phyloP scores from a whole-genome alignment of 2,888 invertebrate species.

The Stramonita haemastoma region DNA sequence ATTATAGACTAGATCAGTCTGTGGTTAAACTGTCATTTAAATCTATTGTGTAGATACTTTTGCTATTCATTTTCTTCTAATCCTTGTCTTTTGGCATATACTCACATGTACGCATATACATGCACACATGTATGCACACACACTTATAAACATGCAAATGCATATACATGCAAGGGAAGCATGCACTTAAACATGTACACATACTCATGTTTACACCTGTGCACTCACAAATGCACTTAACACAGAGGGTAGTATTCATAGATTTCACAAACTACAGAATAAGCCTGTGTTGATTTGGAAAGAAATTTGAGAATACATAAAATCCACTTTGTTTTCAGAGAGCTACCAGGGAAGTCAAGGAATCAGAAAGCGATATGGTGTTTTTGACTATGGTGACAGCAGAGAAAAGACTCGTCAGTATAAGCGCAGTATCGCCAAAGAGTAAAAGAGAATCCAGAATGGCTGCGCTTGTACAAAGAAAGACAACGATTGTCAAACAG shows the following conservation, averaged over 20 bases:
- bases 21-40: too few species aligned
- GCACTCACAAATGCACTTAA: background rate
- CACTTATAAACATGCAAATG: background rate
- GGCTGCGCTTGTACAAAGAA: constrained; percentile 16
- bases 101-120: background rate
- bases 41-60: background rate
- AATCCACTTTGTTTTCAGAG: constrained; percentile 30
- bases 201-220: background rate
- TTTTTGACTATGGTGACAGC: background rate
- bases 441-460: constrained; percentile 25
- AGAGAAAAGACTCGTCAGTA: constrained; percentile 28
- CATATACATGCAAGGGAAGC: background rate
- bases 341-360: background rate
- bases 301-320: background rate
- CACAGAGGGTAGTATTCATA: background rate
- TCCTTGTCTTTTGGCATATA: background rate
- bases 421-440: constrained; percentile 28
- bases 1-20: too few species aligned
- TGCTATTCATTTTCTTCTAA: background rate
- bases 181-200: background rate
- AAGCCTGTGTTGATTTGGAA: background rate
- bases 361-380: constrained; percentile 4
- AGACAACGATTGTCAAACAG: constrained; percentile 3
- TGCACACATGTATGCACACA: background rate
- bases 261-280: background rate